Evolutionary conservation across 1,140 invertebrate genomes (phyloP).

Genomic region (Propsilocerus akamusi): DNA sequence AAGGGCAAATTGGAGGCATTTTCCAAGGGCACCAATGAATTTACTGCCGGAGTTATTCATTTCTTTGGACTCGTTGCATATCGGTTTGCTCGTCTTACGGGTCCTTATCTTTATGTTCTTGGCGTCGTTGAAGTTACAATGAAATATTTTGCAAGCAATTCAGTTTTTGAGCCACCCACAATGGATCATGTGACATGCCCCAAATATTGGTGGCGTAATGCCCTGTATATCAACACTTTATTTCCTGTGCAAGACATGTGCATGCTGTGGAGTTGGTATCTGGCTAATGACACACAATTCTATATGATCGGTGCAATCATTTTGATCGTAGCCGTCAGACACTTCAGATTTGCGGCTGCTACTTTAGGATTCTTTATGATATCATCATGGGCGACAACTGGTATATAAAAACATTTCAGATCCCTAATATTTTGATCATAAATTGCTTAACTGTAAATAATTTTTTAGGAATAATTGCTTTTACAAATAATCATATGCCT

Average conservation of each 20-base stretch:
- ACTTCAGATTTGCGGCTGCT: slow-evolving; percentile 49
- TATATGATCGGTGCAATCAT: slow-evolving; percentile 62
- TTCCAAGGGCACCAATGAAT: slow-evolving; percentile 46
- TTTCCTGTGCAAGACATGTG: slow-evolving; percentile 77
- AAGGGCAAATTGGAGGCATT: slow-evolving; percentile 58
- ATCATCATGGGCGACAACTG: slow-evolving; percentile 59
- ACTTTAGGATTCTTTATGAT: slow-evolving; percentile 41
- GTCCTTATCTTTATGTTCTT: slow-evolving; percentile 66
- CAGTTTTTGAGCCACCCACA: slow-evolving; percentile 62
- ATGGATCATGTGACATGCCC: slow-evolving; percentile 62
- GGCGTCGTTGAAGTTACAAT: slow-evolving; percentile 58
- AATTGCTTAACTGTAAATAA: not conserved
- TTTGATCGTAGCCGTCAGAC: slow-evolving; percentile 50
- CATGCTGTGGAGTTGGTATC: slow-evolving; percentile 77
- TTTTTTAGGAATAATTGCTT: slow-evolving; percentile 40
- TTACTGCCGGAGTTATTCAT: slow-evolving; percentile 47
- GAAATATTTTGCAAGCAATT: slow-evolving; percentile 65
- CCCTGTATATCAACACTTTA: slow-evolving; percentile 66
- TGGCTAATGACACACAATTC: slow-evolving; percentile 74
- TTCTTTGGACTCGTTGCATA: slow-evolving; percentile 63
- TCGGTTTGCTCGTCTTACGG: slow-evolving; percentile 59
- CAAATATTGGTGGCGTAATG: slow-evolving; percentile 72
- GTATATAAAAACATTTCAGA: not conserved
- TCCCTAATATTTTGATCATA: not conserved
- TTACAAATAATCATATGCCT: slow-evolving; percentile 58